These are phyloP conservation scores for Luidia sarsii DNA, from an alignment of 53 echinoderm and acorn worm genomes.

Conservation along the genomic window DNA sequence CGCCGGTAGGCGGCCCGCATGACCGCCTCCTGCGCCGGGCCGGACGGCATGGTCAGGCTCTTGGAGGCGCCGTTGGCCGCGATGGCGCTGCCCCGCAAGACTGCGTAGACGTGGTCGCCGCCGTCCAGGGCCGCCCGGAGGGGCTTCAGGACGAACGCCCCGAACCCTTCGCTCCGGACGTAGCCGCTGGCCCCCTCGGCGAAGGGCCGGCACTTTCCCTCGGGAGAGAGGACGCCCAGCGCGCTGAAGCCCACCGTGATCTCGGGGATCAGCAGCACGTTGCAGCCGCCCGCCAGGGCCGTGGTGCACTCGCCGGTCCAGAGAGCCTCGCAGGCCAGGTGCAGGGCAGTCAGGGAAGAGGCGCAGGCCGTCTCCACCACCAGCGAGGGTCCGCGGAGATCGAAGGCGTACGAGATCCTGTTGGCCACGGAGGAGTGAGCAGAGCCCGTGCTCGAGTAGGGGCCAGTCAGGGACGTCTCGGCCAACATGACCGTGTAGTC, in stretches of 20 bases:
- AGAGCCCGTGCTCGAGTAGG: slow-evolving; percentile 58
- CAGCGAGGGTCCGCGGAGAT: slow-evolving; percentile 71
- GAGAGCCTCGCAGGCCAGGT: slow-evolving; percentile 88
- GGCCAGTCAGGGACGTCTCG: slow-evolving; percentile 39
- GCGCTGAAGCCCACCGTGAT: slow-evolving; percentile 91
- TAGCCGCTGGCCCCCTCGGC: slow-evolving; percentile 87
- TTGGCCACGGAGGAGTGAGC: slow-evolving; percentile 56
- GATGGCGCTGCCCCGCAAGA: slow-evolving; percentile 78
- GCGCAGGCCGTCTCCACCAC: slow-evolving; percentile 95
- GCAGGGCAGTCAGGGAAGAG: slow-evolving; percentile 89
- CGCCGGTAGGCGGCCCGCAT: slow-evolving; percentile 83
- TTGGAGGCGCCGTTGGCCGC: slow-evolving; percentile 84
- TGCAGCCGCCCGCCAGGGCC: slow-evolving; percentile 72
- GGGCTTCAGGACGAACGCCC: slow-evolving; percentile 82
- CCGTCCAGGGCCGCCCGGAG: slow-evolving; percentile 72
- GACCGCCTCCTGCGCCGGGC: slow-evolving; percentile 70
- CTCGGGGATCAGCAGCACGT: slow-evolving; percentile 79
- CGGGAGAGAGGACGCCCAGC: slow-evolving; percentile 87
- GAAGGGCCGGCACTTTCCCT: slow-evolving; percentile 89
- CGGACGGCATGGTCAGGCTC: slow-evolving; percentile 91
- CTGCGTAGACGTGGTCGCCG: slow-evolving; percentile 87
- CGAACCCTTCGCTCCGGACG: slow-evolving; percentile 94
- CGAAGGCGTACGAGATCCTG: slow-evolving; percentile 64
- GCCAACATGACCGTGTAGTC: slow-evolving; percentile 55
- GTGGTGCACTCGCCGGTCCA: slow-evolving; percentile 78